phyloP scores from a whole-genome alignment of 2,797 vertebrate species.

The Cossypha caffra region DNA sequence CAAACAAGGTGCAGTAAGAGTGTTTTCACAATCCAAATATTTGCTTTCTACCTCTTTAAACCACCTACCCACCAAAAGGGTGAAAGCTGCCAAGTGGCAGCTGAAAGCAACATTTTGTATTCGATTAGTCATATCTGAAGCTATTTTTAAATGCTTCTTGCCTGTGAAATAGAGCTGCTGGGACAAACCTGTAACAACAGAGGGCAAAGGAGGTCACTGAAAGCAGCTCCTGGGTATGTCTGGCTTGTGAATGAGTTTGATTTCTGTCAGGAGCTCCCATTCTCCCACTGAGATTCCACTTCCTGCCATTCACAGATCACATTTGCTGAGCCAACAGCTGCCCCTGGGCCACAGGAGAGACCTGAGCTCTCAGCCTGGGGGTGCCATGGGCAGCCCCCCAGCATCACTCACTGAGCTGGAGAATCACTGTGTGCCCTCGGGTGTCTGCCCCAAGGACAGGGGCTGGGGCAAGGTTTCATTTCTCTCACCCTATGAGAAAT shows the following conservation, averaged over 20 bases:
- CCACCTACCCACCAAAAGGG: neutral
- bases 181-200: neutral
- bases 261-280: slow-evolving; percentile 2
- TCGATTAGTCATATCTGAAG: slow-evolving; percentile 2
- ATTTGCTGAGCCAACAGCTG: slow-evolving; percentile 42
- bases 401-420: neutral
- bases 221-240: neutral
- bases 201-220: slow-evolving; percentile 1
- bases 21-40: slow-evolving; percentile 7
- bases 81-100: slow-evolving; percentile 11
- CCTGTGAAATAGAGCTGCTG: neutral
- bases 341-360: slow-evolving; percentile 28
- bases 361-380: slow-evolving; percentile 23
- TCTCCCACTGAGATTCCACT: neutral
- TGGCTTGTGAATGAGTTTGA: neutral
- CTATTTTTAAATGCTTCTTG: neutral
- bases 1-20: neutral
- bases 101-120: slow-evolving; percentile 32
- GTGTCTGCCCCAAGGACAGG: neutral
- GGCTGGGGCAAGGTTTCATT: neutral
- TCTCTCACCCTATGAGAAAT: neutral
- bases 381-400: neutral
- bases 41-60: slow-evolving; percentile 31
- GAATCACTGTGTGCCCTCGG: neutral
- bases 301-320: slow-evolving; percentile 9